Conservation (phyloP, 2,113 vertebrate genomes). For the Psilopsiagon aurifrons region DNA sequence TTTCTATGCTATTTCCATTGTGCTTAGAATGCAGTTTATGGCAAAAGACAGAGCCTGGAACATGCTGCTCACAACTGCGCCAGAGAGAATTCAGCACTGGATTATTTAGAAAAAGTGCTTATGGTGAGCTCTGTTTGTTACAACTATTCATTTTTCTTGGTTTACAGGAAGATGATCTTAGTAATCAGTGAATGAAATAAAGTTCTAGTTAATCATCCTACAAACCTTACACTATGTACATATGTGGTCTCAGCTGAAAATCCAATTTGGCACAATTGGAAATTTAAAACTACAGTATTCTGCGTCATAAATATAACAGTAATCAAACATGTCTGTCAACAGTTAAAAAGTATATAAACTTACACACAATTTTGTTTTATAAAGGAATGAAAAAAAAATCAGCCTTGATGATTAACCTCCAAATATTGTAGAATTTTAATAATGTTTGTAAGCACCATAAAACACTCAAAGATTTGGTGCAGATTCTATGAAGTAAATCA, state of each 20-base stretch:
- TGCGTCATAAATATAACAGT: background rate
- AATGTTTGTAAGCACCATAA: background rate
- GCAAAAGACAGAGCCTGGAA: slow-evolving; percentile 46
- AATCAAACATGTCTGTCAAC: background rate
- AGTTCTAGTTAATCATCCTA: background rate
- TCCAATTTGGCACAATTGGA: background rate
- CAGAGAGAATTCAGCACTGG: slow-evolving; percentile 21
- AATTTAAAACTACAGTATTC: background rate
- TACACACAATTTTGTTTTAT: background rate
- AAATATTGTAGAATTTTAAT: background rate
- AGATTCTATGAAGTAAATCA: background rate
- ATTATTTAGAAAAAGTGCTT: background rate
- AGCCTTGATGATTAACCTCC: background rate
- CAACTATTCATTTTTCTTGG: background rate
- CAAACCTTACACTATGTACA: background rate
- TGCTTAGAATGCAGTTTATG: slow-evolving; percentile 66
- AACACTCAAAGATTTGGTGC: background rate
- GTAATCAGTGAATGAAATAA: background rate
- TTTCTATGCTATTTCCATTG: slow-evolving; percentile 74
- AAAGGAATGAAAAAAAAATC: background rate
- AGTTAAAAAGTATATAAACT: background rate
- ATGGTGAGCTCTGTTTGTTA: background rate
- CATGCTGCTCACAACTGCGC: background rate
- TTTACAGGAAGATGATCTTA: background rate
- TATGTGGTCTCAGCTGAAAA: background rate